Evolutionary conservation across 2,888 invertebrate genomes (phyloP), one percentile per base, ranked within the genome.

Genomic region (Seira musarum): DNA sequence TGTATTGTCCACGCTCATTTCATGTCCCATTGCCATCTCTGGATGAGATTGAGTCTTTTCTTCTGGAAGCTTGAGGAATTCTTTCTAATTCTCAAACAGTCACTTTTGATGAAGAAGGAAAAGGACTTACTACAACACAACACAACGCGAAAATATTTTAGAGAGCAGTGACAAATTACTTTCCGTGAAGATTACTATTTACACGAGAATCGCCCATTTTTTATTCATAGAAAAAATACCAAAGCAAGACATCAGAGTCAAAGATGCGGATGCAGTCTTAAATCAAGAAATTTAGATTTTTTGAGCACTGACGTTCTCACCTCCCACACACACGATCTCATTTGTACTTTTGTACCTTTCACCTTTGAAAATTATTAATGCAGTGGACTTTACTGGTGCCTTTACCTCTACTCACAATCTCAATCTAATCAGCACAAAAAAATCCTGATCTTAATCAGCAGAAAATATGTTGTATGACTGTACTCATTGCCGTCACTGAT

Each of bases 151-250:
- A 22, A 69, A 46, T 30, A 69, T 60, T 60, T 60, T 60, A 71
- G 63, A 40, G 40, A 72, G 77, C 77, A 78, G 77, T 71, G 77
- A 78, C 77, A 78, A 78, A 78, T 78, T 78, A 70, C 77, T 70
- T 22, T n/a, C 10, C 19, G 57, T n/a, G 22, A 22, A 63, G 77
- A 74, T 74, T 74, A 70, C 49, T 68, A 70, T 57, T 10, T 57
- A 57, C 15, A 57, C 17, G 57, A 15, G 57, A 57, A 57, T 57
- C n/a, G n/a, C 17, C 10, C 57, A 57, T 57, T 57, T 57, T 15
- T 57, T 57, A 40, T 40, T 13, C 40, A 40, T n/a, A n/a, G n/a
- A n/a, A n/a, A n/a, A n/a, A n/a, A n/a, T n/a, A n/a, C n/a, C n/a
- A n/a, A n/a, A n/a, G n/a, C n/a, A 40, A 40, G 40, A 40, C 40